These are phyloP conservation scores for Lepidochitona cinerea DNA, from an alignment of 2,888 invertebrate species.

Conservation along the genomic window DNA sequence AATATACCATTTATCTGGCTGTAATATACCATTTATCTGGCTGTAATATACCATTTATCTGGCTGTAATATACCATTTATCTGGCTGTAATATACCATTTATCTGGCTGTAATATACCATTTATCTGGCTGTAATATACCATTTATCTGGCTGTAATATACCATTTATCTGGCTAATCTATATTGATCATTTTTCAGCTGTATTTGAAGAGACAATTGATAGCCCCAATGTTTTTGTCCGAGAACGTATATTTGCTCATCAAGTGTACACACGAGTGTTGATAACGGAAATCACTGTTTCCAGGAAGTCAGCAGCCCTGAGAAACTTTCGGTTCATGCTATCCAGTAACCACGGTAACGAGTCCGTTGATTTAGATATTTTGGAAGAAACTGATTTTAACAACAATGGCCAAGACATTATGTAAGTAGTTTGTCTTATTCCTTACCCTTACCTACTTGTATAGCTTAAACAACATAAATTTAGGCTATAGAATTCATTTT, in stretches of 20 bases:
- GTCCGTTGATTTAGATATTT: constrained; percentile 7
- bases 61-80: too few species aligned
- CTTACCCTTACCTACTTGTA: too few species aligned
- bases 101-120: too few species aligned
- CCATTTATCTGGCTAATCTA: too few species aligned
- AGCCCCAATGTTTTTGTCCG: constrained; percentile 35
- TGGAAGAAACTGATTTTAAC: background rate
- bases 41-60: too few species aligned
- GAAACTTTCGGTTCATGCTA: constrained; percentile 7
- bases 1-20: too few species aligned
- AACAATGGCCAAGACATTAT: background rate
- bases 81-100: too few species aligned
- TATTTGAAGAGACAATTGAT: constrained; percentile 43
- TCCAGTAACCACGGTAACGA: background rate
- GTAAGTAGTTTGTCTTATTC: background rate
- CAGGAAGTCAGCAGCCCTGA: constrained; percentile 6
- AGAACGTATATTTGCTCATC: constrained; percentile 48
- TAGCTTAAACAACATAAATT: too few species aligned
- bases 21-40: too few species aligned
- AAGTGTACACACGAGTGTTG: constrained; percentile 45
- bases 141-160: too few species aligned
- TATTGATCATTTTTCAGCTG: constrained; percentile 25
- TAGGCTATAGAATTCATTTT: too few species aligned
- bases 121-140: too few species aligned
- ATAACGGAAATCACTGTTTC: constrained; percentile 38